Evolutionary conservation across 2,888 invertebrate genomes (phyloP).

Genomic region (Drosophila leonis): DNA sequence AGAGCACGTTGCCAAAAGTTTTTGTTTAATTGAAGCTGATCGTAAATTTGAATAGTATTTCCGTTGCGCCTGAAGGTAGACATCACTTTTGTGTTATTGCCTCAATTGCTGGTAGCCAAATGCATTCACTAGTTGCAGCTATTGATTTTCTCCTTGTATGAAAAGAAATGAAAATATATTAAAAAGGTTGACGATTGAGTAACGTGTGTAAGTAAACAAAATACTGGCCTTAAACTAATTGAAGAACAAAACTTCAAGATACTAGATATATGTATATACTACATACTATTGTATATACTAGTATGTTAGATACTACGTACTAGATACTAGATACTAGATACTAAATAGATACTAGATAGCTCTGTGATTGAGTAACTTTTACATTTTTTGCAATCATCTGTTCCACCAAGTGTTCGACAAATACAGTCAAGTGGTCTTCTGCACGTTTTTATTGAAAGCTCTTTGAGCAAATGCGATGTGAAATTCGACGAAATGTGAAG

Average conservation of each 20-base stretch:
- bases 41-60: constrained; percentile 54
- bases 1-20: constrained; percentile 40
- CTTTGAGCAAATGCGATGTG: constrained; percentile 43
- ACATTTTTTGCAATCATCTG: too few species aligned
- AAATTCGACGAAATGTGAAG: constrained; percentile 55
- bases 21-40: constrained; percentile 63
- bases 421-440: constrained; percentile 16
- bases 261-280: not conserved
- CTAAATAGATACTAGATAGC: not conserved
- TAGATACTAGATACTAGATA: not conserved
- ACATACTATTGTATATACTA: not conserved
- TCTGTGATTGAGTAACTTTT: too few species aligned
- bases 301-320: not conserved
- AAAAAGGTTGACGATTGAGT: not conserved
- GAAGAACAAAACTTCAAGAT: not conserved
- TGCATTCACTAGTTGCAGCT: constrained; percentile 9
- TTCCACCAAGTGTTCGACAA: not conserved
- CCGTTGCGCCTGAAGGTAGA: constrained; percentile 44
- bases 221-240: not conserved
- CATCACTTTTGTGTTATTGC: constrained; percentile 40
- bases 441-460: constrained; percentile 35
- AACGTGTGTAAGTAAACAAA: not conserved
- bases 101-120: constrained; percentile 18
- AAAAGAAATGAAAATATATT: not conserved
- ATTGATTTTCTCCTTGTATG: not conserved